phyloP scores from a whole-genome alignment of 2,888 invertebrate species.

The Ectobius pallidus region DNA sequence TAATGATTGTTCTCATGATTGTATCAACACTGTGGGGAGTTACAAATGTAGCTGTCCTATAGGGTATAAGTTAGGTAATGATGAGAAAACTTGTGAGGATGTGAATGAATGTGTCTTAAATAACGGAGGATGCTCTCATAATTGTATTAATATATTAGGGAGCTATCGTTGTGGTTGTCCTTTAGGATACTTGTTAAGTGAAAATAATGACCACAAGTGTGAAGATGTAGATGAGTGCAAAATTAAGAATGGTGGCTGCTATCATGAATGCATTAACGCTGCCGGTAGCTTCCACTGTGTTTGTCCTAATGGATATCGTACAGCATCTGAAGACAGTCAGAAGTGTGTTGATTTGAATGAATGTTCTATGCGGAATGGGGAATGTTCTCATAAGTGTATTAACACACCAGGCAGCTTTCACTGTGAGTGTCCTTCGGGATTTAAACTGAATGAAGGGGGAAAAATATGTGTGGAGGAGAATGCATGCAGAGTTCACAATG shows the following conservation, averaged over 20 bases:
- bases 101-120: constrained; percentile 49
- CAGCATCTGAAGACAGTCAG: constrained; percentile 46
- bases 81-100: constrained; percentile 51
- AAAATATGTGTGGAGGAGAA: constrained; percentile 53
- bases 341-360: constrained; percentile 51
- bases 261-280: constrained; percentile 57
- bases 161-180: constrained; percentile 57
- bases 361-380: constrained; percentile 57
- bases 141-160: constrained; percentile 53
- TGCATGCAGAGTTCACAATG: constrained; percentile 58
- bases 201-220: constrained; percentile 50
- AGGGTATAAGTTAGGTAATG: constrained; percentile 51
- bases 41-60: constrained; percentile 57
- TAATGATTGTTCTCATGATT: constrained; percentile 56
- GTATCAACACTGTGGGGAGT: constrained; percentile 52
- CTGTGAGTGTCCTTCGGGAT: constrained; percentile 50
- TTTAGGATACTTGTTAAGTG: constrained; percentile 51
- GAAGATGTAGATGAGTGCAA: constrained; percentile 45
- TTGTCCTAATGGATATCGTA: constrained; percentile 51
- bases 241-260: constrained; percentile 50
- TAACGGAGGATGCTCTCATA: constrained; percentile 56
- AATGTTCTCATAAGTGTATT: constrained; percentile 53
- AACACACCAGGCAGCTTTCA: constrained; percentile 50
- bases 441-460: constrained; percentile 49
- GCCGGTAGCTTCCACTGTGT: constrained; percentile 46